Conservation (phyloP, 2,888 invertebrate species). For the Adelognathus sp. region DNA sequence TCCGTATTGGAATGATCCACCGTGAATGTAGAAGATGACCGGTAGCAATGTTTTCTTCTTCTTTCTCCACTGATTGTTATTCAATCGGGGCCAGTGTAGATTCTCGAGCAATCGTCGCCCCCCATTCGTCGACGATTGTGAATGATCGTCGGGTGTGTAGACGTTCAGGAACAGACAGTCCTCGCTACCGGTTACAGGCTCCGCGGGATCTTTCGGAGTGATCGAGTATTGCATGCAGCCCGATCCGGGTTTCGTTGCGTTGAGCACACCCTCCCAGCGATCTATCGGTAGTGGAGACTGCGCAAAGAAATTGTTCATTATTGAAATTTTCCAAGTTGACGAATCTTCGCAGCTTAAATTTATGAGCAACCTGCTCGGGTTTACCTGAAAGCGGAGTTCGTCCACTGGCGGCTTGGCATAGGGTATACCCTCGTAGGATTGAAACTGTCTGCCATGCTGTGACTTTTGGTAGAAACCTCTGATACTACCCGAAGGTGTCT, state of each 20-base stretch:
- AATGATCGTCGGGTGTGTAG: constrained; percentile 29
- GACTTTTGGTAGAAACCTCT: constrained; percentile 65
- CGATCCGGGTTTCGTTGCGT: constrained; percentile 32
- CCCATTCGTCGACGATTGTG: neutral
- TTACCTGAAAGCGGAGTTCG: constrained; percentile 67
- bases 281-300: constrained; percentile 55
- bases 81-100: no score
- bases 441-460: constrained; percentile 59
- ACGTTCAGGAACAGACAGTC: constrained; percentile 62
- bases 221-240: constrained; percentile 54
- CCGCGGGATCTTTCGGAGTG: constrained; percentile 4
- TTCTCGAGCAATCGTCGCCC: no score
- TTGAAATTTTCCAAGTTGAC: no score
- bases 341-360: no score
- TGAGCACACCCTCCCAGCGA: constrained; percentile 47
- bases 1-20: constrained; percentile 79
- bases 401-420: constrained; percentile 67
- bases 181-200: constrained; percentile 50
- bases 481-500: constrained; percentile 64
- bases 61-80: no score
- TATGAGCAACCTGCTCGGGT: no score
- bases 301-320: neutral
- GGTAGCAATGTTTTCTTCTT: constrained; percentile 25
- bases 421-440: constrained; percentile 68
- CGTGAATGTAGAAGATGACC: constrained; percentile 49